phyloP scores from a whole-genome alignment of 2,797 vertebrate genomes.

The Microchirus variegatus region DNA sequence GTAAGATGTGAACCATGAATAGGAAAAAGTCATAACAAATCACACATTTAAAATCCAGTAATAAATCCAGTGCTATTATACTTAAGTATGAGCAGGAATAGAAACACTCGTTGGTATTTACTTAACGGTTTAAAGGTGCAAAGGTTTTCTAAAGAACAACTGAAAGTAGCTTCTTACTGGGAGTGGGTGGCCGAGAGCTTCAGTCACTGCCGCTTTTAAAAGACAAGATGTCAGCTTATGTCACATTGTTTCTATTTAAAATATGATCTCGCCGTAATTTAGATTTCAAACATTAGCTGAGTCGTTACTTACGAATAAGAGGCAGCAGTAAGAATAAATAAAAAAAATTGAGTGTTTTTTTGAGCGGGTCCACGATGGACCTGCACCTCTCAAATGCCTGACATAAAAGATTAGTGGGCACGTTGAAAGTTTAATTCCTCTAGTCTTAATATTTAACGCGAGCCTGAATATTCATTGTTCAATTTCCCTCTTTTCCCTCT shows the following conservation, averaged over 20 bases:
- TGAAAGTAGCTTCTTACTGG: too few species aligned
- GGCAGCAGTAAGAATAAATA: not conserved
- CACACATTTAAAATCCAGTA: slow-evolving; percentile 8
- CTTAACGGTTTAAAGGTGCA: slow-evolving; percentile 17
- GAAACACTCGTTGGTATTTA: slow-evolving; percentile 42
- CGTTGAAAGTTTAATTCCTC: slow-evolving; percentile 63
- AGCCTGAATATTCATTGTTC: slow-evolving; percentile 52
- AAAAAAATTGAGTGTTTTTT: not conserved
- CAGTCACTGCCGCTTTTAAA: not conserved
- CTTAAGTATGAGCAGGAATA: slow-evolving; percentile 9
- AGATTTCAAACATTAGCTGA: slow-evolving; percentile 14
- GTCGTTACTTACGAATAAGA: slow-evolving; percentile 3
- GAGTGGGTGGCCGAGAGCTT: not conserved
- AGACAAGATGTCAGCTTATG: not conserved
- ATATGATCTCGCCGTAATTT: slow-evolving; percentile 7
- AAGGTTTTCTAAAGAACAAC: too few species aligned
- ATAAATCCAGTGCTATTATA: slow-evolving; percentile 15
- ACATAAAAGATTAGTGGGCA: slow-evolving; percentile 51
- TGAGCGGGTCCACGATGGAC: slow-evolving; percentile 26
- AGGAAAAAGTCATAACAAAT: not conserved
- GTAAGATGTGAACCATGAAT: not conserved
- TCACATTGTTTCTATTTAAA: not conserved
- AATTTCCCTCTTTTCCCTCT: slow-evolving; percentile 42
- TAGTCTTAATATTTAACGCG: slow-evolving; percentile 71
- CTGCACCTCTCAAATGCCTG: slow-evolving; percentile 34